Evolutionary conservation across 2,113 vertebrate species (phyloP).

Genomic region (Misgurnus anguillicaudatus): DNA sequence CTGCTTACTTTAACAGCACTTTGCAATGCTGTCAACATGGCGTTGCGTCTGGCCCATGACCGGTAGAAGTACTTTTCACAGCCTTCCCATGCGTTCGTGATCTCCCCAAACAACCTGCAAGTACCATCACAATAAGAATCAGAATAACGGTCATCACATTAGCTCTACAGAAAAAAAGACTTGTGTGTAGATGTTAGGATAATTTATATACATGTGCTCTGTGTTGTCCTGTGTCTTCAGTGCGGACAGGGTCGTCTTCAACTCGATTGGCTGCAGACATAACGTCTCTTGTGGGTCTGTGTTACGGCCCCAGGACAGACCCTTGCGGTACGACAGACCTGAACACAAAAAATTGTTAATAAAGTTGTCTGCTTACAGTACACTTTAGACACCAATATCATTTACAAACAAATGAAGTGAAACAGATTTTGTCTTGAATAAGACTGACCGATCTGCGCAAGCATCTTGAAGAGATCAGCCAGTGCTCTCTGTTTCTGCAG

Average conservation of each 20-base stretch:
- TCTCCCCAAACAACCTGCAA: slow-evolving; percentile 83
- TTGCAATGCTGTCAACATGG: slow-evolving; percentile 77
- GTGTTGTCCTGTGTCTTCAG: slow-evolving; percentile 60
- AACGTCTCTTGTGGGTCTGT: slow-evolving; percentile 76
- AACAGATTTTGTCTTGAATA: background rate
- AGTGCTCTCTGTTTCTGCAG: slow-evolving; percentile 93
- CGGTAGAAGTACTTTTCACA: slow-evolving; percentile 96
- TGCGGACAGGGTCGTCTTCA: slow-evolving; percentile 73
- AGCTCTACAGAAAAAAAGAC: background rate
- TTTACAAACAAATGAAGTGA: background rate
- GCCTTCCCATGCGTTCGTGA: slow-evolving; percentile 85
- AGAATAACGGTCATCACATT: background rate
- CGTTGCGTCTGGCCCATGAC: slow-evolving; percentile 83
- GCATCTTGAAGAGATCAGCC: slow-evolving; percentile 92
- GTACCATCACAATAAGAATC: background rate
- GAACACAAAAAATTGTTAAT: background rate
- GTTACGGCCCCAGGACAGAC: slow-evolving; percentile 83
- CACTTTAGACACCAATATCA: background rate
- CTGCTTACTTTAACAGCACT: slow-evolving; percentile 83
- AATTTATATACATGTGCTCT: slow-evolving; percentile 75
- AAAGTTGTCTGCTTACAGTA: background rate
- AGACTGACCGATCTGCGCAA: slow-evolving; percentile 78
- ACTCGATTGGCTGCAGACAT: slow-evolving; percentile 82
- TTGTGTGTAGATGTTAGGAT: background rate
- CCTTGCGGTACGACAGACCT: slow-evolving; percentile 95